These are phyloP conservation scores for Brachyhypopomus gauderio DNA, from an alignment of 2,113 vertebrate genomes.

Conservation along the genomic window DNA sequence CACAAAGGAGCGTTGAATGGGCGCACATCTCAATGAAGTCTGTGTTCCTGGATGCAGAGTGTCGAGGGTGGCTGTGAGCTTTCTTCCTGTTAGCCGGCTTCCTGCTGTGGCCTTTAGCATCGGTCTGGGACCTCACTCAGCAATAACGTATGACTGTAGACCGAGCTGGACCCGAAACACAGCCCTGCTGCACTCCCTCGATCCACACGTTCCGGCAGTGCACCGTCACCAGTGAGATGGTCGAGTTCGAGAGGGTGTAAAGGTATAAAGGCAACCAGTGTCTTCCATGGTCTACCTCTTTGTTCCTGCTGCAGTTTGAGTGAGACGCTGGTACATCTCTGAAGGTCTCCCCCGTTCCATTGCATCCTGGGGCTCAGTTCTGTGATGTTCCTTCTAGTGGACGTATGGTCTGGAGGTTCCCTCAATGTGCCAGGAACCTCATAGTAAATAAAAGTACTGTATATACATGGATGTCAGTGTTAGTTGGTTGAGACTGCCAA, in stretches of 20 bases:
- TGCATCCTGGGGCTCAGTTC: not conserved
- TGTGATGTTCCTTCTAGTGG: not conserved
- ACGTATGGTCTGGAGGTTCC: not conserved
- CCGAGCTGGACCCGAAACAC: not conserved
- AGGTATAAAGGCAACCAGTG: no score
- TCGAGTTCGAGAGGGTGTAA: no score
- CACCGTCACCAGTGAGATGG: no score
- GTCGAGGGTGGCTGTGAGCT: not conserved
- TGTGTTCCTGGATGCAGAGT: not conserved
- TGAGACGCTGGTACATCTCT: not conserved
- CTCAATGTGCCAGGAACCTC: not conserved
- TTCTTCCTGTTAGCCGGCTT: conserved; percentile 21
- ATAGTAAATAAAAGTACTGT: not conserved
- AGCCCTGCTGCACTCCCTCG: not conserved
- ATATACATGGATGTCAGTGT: not conserved
- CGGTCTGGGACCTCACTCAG: conserved; percentile 63
- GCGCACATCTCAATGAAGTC: not conserved
- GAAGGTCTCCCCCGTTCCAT: not conserved
- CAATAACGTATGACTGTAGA: conserved; percentile 22
- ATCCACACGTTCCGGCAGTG: not conserved
- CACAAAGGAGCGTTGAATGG: not conserved
- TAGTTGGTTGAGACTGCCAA: not conserved
- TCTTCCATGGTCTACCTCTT: not conserved
- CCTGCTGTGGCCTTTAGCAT: conserved; percentile 55
- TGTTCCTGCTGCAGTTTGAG: not conserved